Evolutionary conservation across 2,797 vertebrate species (phyloP).

Genomic region (Mormyrus proboscirostris): DNA sequence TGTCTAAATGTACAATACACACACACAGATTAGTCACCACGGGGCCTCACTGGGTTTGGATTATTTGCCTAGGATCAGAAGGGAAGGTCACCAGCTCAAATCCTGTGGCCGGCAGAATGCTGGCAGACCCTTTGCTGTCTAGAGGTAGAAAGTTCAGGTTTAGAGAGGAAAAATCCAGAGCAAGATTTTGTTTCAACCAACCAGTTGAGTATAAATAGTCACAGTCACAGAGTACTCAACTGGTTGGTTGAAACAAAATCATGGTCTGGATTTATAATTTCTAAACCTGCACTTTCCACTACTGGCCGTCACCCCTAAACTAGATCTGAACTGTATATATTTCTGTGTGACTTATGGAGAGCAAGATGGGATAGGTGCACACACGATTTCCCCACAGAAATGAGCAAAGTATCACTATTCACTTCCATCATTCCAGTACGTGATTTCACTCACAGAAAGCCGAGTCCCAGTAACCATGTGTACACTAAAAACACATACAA

Average conservation of each 20-base stretch:
- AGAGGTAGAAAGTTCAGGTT: background rate
- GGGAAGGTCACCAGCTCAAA: background rate
- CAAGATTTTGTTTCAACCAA: background rate
- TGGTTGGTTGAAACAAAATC: background rate
- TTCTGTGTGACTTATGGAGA: background rate
- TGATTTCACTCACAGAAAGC: constrained; percentile 29
- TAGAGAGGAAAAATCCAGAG: background rate
- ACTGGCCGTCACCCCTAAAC: background rate
- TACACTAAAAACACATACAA: constrained; percentile 22
- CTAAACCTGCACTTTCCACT: background rate
- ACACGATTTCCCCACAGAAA: background rate
- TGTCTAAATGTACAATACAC: background rate
- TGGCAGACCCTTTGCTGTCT: background rate
- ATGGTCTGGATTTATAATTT: background rate
- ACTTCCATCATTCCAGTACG: background rate
- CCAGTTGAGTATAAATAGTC: background rate
- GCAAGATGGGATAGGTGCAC: background rate
- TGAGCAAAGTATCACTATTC: background rate
- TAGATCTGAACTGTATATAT: background rate
- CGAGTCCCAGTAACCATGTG: constrained; percentile 37
- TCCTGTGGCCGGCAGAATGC: background rate
- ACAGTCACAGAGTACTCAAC: background rate
- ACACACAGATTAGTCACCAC: background rate
- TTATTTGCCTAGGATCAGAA: background rate
- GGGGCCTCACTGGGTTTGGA: background rate